A percentile compares a stretch with the other conserved stretches of the same genome.
Evolutionary conservation across 1,140 invertebrate genomes (phyloP).

Genomic region (Druon quercuslanigerum): DNA sequence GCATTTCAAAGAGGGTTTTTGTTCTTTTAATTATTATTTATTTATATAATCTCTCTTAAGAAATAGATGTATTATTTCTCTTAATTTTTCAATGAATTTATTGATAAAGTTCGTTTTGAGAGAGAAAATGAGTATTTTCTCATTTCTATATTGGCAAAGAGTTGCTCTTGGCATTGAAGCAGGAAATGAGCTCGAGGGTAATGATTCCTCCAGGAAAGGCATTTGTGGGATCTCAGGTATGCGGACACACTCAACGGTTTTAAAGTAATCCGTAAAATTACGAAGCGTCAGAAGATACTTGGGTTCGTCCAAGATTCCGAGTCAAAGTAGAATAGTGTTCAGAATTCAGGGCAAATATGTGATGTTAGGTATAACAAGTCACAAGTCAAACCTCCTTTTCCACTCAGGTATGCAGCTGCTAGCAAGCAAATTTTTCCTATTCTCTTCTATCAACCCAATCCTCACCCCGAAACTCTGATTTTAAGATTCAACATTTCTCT

Average conservation of each 20-base stretch:
- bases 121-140: conserved; percentile 16
- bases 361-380: no score
- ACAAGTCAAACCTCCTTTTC: no score
- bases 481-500: no score
- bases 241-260: conserved; percentile 38
- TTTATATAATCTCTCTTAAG: no score
- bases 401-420: no score
- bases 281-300: not conserved
- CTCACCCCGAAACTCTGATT: no score
- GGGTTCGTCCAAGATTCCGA: conserved; percentile 2
- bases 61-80: no score
- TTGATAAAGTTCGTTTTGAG: not conserved
- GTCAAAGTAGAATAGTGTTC: not conserved
- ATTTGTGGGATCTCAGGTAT: conserved; percentile 33
- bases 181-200: conserved; percentile 27
- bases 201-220: conserved; percentile 23
- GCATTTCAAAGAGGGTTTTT: no score
- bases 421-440: no score
- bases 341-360: not conserved
- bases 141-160: conserved; percentile 18
- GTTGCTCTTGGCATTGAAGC: conserved; percentile 28
- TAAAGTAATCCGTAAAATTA: conserved; percentile 26
- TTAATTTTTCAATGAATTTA: not conserved
- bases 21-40: no score
- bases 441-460: no score